Evolutionary conservation across 1,140 invertebrate genomes (phyloP), one percentile per base, ranked within the genome.

Genomic region (Andricus grossulariae): DNA sequence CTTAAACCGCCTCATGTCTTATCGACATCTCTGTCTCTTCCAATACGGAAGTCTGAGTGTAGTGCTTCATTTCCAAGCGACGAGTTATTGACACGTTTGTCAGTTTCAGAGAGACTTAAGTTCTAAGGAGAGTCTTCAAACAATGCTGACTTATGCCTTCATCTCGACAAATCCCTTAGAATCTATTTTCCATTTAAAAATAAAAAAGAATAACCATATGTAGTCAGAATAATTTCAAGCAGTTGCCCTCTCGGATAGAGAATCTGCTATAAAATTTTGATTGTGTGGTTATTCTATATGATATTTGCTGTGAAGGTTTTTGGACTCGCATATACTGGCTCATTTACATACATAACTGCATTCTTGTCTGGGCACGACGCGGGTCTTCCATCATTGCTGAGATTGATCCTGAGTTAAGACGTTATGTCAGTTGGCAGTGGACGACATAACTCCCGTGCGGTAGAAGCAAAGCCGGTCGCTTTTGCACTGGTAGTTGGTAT

Each of bases 331-430:
- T 32, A 6, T 6, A 32, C 6, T 32, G 39, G 39, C 7, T 45
- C 1, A 45, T 45, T 45, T 45, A 45, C 39, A 45, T 45, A 45
- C 55, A 60, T 15, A 21, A 21, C 19, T 60, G 8, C 19, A 11
- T 60, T 60, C 18, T 32, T 21, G 18, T 60, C 55, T 60, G 18
- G 18, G 10, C 11, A 21, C 18, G 12, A 13, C 18, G 18, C 19
- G 19, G 19, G 19, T 60, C 55, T 15, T 60, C 25, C 21, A 32
- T 32, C 21, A 60, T 60, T 60, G 21, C 39, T 60, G 13, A 39
- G 57, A 39, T 60, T 60, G 57, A 60, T 60, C 25, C 19, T 11
- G 57, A 60, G 57, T 60, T 60, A 60, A 60, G 57, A 60, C 57
- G 57, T 60, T 60, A 60, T 60, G 57, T 60, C 15, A 60, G 57